A percentile compares a stretch with the other conserved stretches of the same genome.
These are phyloP conservation scores for Campylomormyrus tamandua DNA, from an alignment of 2,113 vertebrate genomes.

Conservation along the genomic window DNA sequence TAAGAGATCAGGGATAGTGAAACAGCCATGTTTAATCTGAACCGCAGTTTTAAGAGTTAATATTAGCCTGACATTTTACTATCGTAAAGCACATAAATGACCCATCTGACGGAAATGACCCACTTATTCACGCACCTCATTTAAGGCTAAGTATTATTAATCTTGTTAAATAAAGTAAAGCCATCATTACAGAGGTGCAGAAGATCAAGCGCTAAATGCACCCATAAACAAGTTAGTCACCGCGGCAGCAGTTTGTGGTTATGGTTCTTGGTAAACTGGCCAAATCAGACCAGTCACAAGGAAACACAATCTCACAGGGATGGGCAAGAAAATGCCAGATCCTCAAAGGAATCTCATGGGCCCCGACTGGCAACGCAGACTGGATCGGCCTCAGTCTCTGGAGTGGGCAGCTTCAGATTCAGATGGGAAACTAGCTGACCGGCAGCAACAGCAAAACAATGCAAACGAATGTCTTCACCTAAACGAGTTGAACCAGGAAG, in stretches of 20 bases:
- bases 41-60: not conserved
- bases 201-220: not conserved
- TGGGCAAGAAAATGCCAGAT: not conserved
- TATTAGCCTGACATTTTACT: not conserved
- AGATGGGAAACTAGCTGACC: not conserved
- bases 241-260: not conserved
- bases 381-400: not conserved
- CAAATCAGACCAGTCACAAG: not conserved
- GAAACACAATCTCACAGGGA: not conserved
- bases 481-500: not conserved
- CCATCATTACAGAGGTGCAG: not conserved
- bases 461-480: not conserved
- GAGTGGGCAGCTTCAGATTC: not conserved
- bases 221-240: not conserved
- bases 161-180: not conserved
- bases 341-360: not conserved
- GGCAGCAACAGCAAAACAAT: not conserved
- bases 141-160: slow-evolving; percentile 3
- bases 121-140: not conserved
- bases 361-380: not conserved
- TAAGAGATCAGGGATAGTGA: not conserved
- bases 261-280: not conserved
- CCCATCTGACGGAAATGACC: not conserved
- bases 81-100: not conserved
- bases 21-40: not conserved